Evolutionary conservation across 2,888 invertebrate species (phyloP).

Genomic region (Chirona hameri): DNA sequence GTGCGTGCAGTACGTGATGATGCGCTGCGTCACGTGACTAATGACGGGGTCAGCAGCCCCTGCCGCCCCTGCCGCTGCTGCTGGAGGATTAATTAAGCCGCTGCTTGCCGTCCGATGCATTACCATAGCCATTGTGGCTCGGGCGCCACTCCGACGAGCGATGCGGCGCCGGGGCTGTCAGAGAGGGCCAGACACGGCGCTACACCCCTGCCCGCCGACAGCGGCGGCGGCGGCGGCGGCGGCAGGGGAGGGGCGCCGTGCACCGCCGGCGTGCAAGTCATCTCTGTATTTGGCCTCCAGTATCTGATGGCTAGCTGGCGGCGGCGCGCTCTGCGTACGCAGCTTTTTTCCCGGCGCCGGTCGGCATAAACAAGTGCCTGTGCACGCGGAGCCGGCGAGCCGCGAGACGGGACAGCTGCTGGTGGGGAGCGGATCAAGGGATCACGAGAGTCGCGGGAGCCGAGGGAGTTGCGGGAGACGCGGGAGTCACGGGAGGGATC

Average conservation of each 20-base stretch:
- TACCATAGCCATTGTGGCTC: neutral
- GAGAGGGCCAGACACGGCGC: neutral
- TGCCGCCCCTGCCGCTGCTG: neutral
- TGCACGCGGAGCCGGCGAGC: neutral
- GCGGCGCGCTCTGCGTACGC: neutral
- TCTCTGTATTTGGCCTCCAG: neutral
- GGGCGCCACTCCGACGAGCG: slow-evolving; percentile 35
- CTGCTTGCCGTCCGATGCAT: neutral
- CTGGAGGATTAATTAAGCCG: neutral
- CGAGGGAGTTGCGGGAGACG: neutral
- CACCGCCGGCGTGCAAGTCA: neutral
- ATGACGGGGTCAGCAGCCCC: neutral
- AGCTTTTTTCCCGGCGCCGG: neutral
- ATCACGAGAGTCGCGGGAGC: too few relatives aligned
- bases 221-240: neutral
- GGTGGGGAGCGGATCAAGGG: neutral
- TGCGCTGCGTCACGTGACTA: neutral
- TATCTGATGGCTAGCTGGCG: neutral
- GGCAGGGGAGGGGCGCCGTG: too few relatives aligned
- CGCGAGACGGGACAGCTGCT: neutral
- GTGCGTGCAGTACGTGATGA: neutral
- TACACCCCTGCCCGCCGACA: neutral
- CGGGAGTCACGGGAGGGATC: too few relatives aligned
- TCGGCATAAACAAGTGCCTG: neutral
- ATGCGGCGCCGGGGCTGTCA: slow-evolving; percentile 28